phyloP scores from a whole-genome alignment of 2,888 invertebrate genomes.

The Ectemnius continuus region DNA sequence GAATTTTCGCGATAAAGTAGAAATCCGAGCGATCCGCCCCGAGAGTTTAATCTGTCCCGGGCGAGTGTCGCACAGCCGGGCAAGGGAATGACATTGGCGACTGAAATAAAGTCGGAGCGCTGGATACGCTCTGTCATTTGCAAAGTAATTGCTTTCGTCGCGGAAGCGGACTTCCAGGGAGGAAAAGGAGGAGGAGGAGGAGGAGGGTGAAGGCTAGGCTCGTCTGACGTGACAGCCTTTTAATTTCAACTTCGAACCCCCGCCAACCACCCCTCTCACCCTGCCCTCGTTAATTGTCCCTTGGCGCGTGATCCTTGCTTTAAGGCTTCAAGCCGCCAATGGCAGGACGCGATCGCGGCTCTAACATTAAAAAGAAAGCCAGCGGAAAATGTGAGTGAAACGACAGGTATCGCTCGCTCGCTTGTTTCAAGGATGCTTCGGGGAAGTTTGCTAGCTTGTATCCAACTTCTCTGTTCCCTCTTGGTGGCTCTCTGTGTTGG shows the following conservation, averaged over 20 bases:
- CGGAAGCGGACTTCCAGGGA: slow-evolving; percentile 1
- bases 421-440: slow-evolving; percentile 54
- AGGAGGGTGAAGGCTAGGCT: background rate
- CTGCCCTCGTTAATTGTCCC: slow-evolving; percentile 5
- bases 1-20: too few relatives aligned
- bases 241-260: slow-evolving; percentile 1
- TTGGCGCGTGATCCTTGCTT: background rate
- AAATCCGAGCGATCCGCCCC: too few relatives aligned
- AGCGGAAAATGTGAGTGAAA: slow-evolving; percentile 59
- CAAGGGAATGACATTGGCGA: background rate
- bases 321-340: slow-evolving; percentile 14
- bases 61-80: too few relatives aligned
- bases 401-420: slow-evolving; percentile 15
- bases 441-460: slow-evolving; percentile 29
- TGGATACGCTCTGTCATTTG: background rate
- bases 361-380: slow-evolving; percentile 42
- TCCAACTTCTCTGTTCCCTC: slow-evolving; percentile 40
- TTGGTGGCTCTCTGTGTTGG: slow-evolving; percentile 1
- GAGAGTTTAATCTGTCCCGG: too few relatives aligned
- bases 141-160: slow-evolving; percentile 9
- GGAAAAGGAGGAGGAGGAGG: background rate
- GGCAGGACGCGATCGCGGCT: slow-evolving; percentile 35
- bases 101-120: background rate
- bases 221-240: background rate
- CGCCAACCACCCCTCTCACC: background rate